Evolutionary conservation across 2,797 vertebrate species (phyloP).

Genomic region (Betta splendens): DNA sequence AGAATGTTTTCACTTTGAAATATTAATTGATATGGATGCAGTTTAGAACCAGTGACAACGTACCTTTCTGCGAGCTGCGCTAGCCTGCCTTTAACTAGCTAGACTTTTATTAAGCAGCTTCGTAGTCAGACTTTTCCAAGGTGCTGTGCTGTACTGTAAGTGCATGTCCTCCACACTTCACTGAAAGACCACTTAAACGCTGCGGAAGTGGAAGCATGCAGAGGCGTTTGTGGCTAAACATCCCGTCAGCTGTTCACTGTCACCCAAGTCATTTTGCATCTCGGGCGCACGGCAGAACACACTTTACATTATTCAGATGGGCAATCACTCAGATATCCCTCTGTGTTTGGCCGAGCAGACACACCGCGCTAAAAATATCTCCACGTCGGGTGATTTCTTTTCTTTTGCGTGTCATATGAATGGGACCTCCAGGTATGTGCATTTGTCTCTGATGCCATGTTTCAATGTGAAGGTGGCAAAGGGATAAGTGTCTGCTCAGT

Average conservation of each 20-base stretch:
- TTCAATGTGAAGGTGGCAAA: slow-evolving; percentile 57
- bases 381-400: slow-evolving; percentile 59
- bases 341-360: slow-evolving; percentile 66
- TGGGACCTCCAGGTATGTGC: slow-evolving; percentile 75
- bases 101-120: slow-evolving; percentile 11
- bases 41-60: neutral
- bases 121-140: slow-evolving; percentile 7
- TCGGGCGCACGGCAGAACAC: slow-evolving; percentile 59
- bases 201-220: slow-evolving; percentile 64
- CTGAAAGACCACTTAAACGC: slow-evolving; percentile 55
- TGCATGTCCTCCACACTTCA: slow-evolving; percentile 22
- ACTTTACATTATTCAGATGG: slow-evolving; percentile 83
- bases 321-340: slow-evolving; percentile 79
- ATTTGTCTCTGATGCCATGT: slow-evolving; percentile 68
- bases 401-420: slow-evolving; percentile 70
- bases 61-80: neutral
- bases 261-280: slow-evolving; percentile 76
- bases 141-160: too few relatives aligned
- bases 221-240: slow-evolving; percentile 72
- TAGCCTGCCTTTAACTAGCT: neutral
- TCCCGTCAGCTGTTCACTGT: slow-evolving; percentile 71
- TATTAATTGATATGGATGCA: slow-evolving; percentile 30
- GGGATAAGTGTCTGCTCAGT: slow-evolving; percentile 49
- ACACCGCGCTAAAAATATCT: slow-evolving; percentile 74
- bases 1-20: slow-evolving; percentile 10